Evolutionary conservation across 1,140 invertebrate genomes (phyloP).

Genomic region (Drosophila sp.): DNA sequence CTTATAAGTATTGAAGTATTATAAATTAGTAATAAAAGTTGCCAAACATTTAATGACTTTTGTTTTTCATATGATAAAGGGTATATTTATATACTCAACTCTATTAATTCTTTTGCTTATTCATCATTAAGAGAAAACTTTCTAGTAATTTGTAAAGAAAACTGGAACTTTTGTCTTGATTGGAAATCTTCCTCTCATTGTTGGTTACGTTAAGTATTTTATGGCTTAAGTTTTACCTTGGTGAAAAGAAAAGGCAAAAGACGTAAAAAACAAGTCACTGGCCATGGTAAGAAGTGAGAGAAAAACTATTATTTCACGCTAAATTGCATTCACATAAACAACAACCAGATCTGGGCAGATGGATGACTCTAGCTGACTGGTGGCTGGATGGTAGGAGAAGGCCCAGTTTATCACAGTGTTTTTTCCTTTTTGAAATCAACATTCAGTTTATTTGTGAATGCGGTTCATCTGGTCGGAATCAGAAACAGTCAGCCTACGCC

Average conservation of each 20-base stretch:
- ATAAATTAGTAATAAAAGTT: too few relatives aligned
- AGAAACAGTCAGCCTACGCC: conserved; percentile 39
- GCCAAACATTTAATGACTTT: too few relatives aligned
- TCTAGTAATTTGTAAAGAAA: not conserved
- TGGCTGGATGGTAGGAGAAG: conserved; percentile 6
- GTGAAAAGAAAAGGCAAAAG: not conserved
- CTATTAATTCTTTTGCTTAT: too few relatives aligned
- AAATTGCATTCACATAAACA: conserved; percentile 32
- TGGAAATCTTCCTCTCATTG: not conserved
- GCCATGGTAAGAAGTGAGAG: conserved; percentile 6
- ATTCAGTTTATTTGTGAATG: conserved; percentile 41
- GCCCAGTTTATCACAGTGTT: conserved; percentile 31
- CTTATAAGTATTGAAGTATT: too few relatives aligned
- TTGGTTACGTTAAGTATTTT: not conserved
- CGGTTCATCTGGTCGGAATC: conserved; percentile 32
- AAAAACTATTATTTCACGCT: conserved; percentile 38
- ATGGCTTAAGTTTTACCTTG: conserved; percentile 10
- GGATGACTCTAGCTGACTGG: conserved; percentile 13
- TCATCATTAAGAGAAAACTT: not conserved
- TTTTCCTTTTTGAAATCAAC: conserved; percentile 24
- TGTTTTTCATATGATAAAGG: too few relatives aligned
- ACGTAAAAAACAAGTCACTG: conserved; percentile 1
- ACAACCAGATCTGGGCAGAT: conserved; percentile 4
- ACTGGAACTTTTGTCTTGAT: not conserved
- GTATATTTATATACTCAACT: too few relatives aligned